Conservation (phyloP, 1,140 invertebrate genomes). For the Brachystomella parvula region DNA sequence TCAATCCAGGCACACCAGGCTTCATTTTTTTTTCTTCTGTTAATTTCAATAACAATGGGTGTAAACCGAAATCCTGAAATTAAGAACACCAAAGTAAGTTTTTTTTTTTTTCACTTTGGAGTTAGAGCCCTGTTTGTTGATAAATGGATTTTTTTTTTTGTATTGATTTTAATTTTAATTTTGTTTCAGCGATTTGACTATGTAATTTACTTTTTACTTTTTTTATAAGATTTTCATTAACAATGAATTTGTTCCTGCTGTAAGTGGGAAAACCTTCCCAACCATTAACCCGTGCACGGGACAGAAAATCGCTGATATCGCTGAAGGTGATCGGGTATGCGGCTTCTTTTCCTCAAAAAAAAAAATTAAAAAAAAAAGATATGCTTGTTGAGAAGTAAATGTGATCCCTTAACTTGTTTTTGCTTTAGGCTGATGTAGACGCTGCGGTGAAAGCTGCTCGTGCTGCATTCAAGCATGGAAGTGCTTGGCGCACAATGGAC, state of each 20-base stretch:
- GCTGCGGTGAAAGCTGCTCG: constrained; percentile 64
- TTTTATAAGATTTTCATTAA: constrained; percentile 74
- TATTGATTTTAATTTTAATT: background rate
- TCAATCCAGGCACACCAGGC: too few relatives aligned
- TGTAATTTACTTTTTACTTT: background rate
- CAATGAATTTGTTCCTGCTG: constrained; percentile 78
- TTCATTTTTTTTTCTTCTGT: too few relatives aligned
- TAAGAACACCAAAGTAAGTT: background rate
- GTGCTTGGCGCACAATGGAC: constrained; percentile 70
- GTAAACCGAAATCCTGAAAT: background rate
- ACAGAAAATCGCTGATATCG: constrained; percentile 64
- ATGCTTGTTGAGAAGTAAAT: background rate
- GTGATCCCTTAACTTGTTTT: background rate
- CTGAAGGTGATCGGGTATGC: constrained; percentile 58
- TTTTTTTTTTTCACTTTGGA: too few relatives aligned
- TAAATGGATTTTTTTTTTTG: too few relatives aligned
- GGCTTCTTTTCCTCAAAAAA: background rate
- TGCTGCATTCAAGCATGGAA: constrained; percentile 61
- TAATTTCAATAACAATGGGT: too few relatives aligned
- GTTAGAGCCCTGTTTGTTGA: too few relatives aligned
- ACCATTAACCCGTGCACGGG: constrained; percentile 71
- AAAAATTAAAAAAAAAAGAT: background rate
- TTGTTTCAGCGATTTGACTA: background rate
- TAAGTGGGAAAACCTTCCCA: constrained; percentile 52
- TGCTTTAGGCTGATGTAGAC: constrained; percentile 57